phyloP scores from a whole-genome alignment of 2,888 invertebrate species.

The Hermaeophaga mercurialis region DNA sequence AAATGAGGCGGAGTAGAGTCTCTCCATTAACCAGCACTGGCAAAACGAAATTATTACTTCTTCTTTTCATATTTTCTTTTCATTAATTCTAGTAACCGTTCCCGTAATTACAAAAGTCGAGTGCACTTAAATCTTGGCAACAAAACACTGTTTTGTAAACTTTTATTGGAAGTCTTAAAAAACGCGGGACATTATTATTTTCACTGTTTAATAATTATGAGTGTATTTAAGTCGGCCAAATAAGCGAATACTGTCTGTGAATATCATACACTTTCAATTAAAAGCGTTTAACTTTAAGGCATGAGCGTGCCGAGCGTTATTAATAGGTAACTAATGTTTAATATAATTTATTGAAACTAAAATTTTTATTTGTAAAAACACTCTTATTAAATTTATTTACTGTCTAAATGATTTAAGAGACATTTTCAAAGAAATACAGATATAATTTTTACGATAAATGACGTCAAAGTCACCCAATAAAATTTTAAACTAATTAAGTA shows the following conservation, averaged over 20 bases:
- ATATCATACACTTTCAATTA: slow-evolving; percentile 50
- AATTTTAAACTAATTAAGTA: no score
- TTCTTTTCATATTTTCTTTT: slow-evolving; percentile 22
- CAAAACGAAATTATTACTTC: slow-evolving; percentile 16
- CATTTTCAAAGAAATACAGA: no score
- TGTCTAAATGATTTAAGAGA: no score
- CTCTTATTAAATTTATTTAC: no score
- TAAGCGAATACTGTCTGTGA: slow-evolving; percentile 45
- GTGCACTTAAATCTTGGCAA: slow-evolving; percentile 35
- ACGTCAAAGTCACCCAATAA: no score
- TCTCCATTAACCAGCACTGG: slow-evolving; percentile 14
- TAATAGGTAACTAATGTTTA: background rate
- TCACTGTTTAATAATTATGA: slow-evolving; percentile 36
- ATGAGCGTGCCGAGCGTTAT: slow-evolving; percentile 38
- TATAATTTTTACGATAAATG: no score
- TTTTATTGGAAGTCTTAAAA: slow-evolving; percentile 10
- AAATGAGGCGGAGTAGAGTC: slow-evolving; percentile 3
- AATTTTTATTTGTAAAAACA: no score
- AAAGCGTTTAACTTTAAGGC: slow-evolving; percentile 44
- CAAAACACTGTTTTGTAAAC: slow-evolving; percentile 29
- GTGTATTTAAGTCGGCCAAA: slow-evolving; percentile 40
- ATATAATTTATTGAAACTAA: background rate
- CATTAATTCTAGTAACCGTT: slow-evolving; percentile 15
- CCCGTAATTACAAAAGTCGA: slow-evolving; percentile 25
- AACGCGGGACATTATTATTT: slow-evolving; percentile 24